Evolutionary conservation across 92 coral and sea anemone species (phyloP).

Genomic region (Actinostola sp.): DNA sequence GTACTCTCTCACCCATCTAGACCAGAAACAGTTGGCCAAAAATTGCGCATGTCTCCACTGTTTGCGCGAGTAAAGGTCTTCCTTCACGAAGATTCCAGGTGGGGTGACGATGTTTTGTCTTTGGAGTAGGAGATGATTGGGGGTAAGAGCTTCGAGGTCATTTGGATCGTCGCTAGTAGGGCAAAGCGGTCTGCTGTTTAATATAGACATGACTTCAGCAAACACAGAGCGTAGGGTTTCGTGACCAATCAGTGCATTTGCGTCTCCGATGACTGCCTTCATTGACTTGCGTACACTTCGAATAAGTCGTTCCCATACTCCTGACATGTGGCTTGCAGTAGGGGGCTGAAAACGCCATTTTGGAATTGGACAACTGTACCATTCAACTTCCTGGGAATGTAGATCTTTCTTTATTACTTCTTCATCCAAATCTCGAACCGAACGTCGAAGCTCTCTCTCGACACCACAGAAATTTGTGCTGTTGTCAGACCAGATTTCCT

Average conservation of each 20-base stretch:
- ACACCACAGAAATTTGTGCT: constrained; percentile 57
- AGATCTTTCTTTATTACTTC: constrained; percentile 24
- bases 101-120: constrained; percentile 33
- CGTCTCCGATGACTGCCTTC: constrained; percentile 59
- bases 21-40: constrained; percentile 54
- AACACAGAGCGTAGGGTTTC: constrained; percentile 58
- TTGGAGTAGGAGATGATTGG: constrained; percentile 50
- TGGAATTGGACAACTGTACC: constrained; percentile 45
- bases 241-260: constrained; percentile 40
- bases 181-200: constrained; percentile 61
- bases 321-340: constrained; percentile 61
- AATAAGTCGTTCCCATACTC: constrained; percentile 65
- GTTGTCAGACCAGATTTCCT: constrained; percentile 58
- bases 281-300: constrained; percentile 57
- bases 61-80: constrained; percentile 38
- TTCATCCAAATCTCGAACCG: constrained; percentile 25
- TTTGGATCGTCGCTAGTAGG: constrained; percentile 56
- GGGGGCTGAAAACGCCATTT: constrained; percentile 68
- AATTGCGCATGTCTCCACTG: constrained; percentile 53
- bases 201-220: constrained; percentile 60
- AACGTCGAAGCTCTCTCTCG: constrained; percentile 39
- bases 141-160: constrained; percentile 52
- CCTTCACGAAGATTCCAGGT: constrained; percentile 35
- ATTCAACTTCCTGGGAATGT: constrained; percentile 45
- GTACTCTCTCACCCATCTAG: constrained; percentile 51